A percentile compares a stretch with the other conserved stretches of the same genome.
Evolutionary conservation across 2,113 vertebrate species (phyloP).

Genomic region (Hemibagrus wyckioides): DNA sequence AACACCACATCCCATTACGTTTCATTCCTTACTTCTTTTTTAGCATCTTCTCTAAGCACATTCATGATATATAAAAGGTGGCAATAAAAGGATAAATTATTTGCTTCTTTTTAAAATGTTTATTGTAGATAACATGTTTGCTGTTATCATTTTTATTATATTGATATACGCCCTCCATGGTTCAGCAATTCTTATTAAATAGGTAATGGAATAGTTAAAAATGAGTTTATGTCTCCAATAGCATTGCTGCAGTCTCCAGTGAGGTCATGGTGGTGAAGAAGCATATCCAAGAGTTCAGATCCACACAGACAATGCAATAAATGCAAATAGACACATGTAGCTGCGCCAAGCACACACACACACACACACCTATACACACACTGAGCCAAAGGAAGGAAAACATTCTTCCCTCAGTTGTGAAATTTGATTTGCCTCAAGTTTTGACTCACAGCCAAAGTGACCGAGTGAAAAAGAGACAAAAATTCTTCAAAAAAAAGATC

Average conservation of each 20-base stretch:
- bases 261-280: not conserved
- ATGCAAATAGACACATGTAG: not conserved
- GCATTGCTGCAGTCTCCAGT: not conserved
- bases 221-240: not conserved
- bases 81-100: not conserved
- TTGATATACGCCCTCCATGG: no score
- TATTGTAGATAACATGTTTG: not conserved
- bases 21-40: not conserved
- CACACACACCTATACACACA: not conserved
- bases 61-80: not conserved
- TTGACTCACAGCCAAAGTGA: constrained; percentile 22
- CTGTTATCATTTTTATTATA: not conserved
- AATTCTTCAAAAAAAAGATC: not conserved
- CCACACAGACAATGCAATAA: not conserved
- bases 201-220: no score
- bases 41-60: not conserved
- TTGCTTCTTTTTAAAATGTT: not conserved
- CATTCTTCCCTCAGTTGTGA: constrained; percentile 45
- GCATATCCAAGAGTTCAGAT: not conserved
- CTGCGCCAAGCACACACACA: not conserved
- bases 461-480: not conserved
- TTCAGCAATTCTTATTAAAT: not conserved
- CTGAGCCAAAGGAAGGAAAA: constrained; percentile 1
- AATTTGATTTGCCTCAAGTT: constrained; percentile 38
- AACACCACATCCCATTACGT: not conserved